These are phyloP conservation scores for Microplitis deprimator DNA, from an alignment of 2,888 invertebrate genomes.

Conservation along the genomic window DNA sequence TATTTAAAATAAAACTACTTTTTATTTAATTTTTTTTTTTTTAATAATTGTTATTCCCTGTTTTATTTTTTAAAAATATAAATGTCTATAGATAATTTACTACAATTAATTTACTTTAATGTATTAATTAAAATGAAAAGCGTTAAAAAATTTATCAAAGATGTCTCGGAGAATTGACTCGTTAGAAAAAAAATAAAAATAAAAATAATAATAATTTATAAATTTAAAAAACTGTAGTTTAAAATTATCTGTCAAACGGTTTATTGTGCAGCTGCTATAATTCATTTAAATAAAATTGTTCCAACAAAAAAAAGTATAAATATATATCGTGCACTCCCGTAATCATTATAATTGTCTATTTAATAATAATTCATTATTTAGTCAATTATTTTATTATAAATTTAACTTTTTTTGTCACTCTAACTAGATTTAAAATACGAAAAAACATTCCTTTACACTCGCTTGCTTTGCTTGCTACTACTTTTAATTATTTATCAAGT, in stretches of 20 bases:
- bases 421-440: slow-evolving; percentile 27
- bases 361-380: slow-evolving; percentile 19
- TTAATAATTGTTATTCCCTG: background rate
- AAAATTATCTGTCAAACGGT: background rate
- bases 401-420: slow-evolving; percentile 27
- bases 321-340: slow-evolving; percentile 27
- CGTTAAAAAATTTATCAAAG: background rate
- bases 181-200: background rate
- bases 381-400: slow-evolving; percentile 36
- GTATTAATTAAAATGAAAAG: background rate
- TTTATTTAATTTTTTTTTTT: background rate
- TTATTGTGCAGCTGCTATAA: background rate
- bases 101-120: background rate
- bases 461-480: slow-evolving; percentile 48
- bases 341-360: slow-evolving; percentile 10
- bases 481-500: slow-evolving; percentile 49
- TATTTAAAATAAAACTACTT: background rate
- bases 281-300: slow-evolving; percentile 15
- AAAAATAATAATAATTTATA: too few relatives aligned
- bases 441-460: slow-evolving; percentile 59
- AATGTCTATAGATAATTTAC: background rate
- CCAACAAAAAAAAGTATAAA: slow-evolving; percentile 6
- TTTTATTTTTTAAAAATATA: background rate
- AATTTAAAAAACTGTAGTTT: too few relatives aligned
- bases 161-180: background rate